Evolutionary conservation across 1,140 invertebrate species (phyloP).

Genomic region (Drosophila kepulauana): DNA sequence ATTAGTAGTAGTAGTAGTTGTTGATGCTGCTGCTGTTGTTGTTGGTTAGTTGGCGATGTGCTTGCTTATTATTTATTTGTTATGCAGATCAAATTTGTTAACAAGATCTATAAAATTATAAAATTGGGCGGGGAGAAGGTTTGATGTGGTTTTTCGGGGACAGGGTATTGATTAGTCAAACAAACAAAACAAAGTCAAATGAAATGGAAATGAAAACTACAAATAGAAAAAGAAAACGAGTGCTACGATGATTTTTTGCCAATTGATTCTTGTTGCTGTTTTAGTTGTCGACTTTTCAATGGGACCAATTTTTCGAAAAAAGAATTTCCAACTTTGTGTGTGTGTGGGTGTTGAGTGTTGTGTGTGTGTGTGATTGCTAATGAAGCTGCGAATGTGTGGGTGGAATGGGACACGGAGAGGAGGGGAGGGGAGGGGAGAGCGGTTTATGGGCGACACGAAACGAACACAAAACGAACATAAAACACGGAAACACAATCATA

Average conservation of each 20-base stretch:
- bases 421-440: not conserved
- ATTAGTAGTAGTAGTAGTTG: not conserved
- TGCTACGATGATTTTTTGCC: not conserved
- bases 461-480: constrained; percentile 52
- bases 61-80: constrained; percentile 10
- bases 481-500: constrained; percentile 49
- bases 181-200: not conserved
- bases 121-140: not conserved
- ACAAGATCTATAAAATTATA: not conserved
- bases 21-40: not conserved
- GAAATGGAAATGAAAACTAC: not conserved
- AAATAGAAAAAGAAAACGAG: not conserved
- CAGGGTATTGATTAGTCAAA: not conserved
- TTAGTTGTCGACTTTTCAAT: constrained; percentile 14
- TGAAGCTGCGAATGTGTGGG: constrained; percentile 13
- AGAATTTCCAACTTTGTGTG: constrained; percentile 1
- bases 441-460: constrained; percentile 45
- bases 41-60: constrained; percentile 10
- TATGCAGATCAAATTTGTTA: constrained; percentile 18
- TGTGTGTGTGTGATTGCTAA: constrained; percentile 16
- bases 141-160: not conserved
- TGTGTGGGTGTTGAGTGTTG: not conserved
- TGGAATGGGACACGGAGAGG: not conserved
- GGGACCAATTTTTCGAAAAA: constrained; percentile 14
- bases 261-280: constrained; percentile 3